Percentiles rank a stretch among this genome's conserved stretches.
Conservation (phyloP, 2,888 invertebrate genomes). For the Autographa gamma region DNA sequence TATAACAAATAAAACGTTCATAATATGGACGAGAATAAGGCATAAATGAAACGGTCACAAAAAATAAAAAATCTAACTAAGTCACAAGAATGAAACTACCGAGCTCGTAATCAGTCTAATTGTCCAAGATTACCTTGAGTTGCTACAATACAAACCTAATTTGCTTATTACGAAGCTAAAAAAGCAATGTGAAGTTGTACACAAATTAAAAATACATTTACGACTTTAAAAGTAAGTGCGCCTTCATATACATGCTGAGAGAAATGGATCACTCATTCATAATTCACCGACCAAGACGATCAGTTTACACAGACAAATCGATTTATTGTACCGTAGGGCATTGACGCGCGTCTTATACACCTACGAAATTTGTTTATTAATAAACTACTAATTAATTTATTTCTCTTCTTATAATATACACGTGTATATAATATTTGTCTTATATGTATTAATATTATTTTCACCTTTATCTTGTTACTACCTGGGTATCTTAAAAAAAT, state of each 20-base stretch:
- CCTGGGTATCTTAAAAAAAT: too few relatives aligned
- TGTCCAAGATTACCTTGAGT: background rate
- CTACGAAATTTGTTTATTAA: slow-evolving; percentile 15
- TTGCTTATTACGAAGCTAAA: background rate
- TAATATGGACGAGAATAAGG: too few relatives aligned
- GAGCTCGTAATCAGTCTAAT: background rate
- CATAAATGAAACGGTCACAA: too few relatives aligned
- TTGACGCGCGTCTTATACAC: slow-evolving; percentile 22
- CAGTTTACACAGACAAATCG: slow-evolving; percentile 39
- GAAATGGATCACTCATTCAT: slow-evolving; percentile 45
- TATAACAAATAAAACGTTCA: too few relatives aligned
- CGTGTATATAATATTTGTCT: background rate
- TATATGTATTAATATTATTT: background rate
- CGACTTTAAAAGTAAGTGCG: background rate
- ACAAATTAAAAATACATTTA: background rate
- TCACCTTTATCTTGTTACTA: background rate
- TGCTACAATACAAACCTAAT: background rate
- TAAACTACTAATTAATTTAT: background rate
- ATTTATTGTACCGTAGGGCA: slow-evolving; percentile 41
- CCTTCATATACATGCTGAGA: slow-evolving; percentile 15
- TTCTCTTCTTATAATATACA: background rate
- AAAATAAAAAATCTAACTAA: background rate
- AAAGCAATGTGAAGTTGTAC: background rate
- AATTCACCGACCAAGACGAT: slow-evolving; percentile 41
- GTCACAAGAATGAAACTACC: background rate